A percentile compares a stretch with the other conserved stretches of the same genome.
Conservation (phyloP, 2,797 vertebrate genomes). For the Dallia pectoralis region DNA sequence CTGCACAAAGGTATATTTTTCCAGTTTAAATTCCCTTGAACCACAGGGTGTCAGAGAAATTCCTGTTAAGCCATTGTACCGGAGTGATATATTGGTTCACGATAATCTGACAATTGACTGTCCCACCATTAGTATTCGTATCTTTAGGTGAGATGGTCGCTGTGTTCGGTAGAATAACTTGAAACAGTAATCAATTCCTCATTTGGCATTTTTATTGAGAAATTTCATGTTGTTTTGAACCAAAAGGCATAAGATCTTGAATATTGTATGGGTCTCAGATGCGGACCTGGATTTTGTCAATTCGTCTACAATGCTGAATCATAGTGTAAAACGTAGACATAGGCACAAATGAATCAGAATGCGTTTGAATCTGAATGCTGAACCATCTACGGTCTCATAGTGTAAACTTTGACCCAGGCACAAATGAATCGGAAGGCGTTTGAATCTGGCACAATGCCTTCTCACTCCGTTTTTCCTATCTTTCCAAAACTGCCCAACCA, state of each 20-base stretch:
- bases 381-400: no score
- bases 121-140: not conserved
- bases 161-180: not conserved
- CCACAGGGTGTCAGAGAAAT: conserved; percentile 18
- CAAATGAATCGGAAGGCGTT: no score
- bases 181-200: not conserved
- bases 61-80: not conserved
- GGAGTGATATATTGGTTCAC: not conserved
- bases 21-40: conserved; percentile 9
- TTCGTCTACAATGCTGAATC: no score
- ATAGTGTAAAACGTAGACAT: no score
- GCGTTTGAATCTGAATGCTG: no score
- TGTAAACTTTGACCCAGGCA: no score
- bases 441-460: no score
- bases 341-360: no score
- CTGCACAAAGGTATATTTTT: conserved; percentile 25
- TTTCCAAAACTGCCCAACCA: no score
- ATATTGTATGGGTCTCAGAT: no score
- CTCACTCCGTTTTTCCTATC: no score
- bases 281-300: no score
- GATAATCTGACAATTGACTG: not conserved
- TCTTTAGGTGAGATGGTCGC: not conserved
- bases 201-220: not conserved
- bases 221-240: not conserved
- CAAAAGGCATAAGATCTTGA: not conserved